phyloP scores from a whole-genome alignment of 2,797 vertebrate species.

The Neosalanx taihuensis region DNA sequence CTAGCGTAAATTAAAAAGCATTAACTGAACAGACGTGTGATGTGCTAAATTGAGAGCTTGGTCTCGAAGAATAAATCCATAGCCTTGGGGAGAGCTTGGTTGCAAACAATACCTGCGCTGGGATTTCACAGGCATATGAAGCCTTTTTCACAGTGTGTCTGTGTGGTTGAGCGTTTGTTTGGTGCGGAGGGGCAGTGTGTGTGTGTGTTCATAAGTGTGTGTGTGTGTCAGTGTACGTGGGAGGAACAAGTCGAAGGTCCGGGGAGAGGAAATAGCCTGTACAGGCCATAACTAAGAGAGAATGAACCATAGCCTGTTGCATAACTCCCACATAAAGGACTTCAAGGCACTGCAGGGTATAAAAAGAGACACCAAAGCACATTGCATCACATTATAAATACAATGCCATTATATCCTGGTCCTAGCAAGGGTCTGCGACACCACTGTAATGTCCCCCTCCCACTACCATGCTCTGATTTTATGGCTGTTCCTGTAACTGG shows the following conservation, averaged over 20 bases:
- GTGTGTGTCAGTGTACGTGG: constrained; percentile 6
- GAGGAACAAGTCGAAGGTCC: neutral
- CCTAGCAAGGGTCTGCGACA: constrained; percentile 35
- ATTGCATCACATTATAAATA: constrained; percentile 53
- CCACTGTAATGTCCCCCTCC: constrained; percentile 43
- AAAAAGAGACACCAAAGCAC: constrained; percentile 32
- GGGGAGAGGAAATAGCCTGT: constrained; percentile 11
- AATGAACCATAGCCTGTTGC: constrained; percentile 23
- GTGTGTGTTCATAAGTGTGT: constrained; percentile 1
- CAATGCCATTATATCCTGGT: constrained; percentile 13
- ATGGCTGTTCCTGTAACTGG: constrained; percentile 11
- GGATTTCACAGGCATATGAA: no score
- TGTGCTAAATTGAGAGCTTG: no score
- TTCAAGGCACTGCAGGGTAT: constrained; percentile 29
- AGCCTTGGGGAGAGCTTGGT: no score
- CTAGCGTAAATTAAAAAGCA: no score
- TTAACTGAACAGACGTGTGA: no score
- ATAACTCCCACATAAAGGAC: constrained; percentile 45
- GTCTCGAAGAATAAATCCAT: no score
- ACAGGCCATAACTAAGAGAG: constrained; percentile 25
- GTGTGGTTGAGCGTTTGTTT: neutral
- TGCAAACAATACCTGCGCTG: no score
- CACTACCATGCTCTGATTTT: constrained; percentile 20
- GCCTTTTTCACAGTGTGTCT: no score
- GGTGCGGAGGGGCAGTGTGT: neutral